These are phyloP conservation scores for Cirrhinus molitorella DNA, from an alignment of 2,797 vertebrate genomes.

Conservation along the genomic window DNA sequence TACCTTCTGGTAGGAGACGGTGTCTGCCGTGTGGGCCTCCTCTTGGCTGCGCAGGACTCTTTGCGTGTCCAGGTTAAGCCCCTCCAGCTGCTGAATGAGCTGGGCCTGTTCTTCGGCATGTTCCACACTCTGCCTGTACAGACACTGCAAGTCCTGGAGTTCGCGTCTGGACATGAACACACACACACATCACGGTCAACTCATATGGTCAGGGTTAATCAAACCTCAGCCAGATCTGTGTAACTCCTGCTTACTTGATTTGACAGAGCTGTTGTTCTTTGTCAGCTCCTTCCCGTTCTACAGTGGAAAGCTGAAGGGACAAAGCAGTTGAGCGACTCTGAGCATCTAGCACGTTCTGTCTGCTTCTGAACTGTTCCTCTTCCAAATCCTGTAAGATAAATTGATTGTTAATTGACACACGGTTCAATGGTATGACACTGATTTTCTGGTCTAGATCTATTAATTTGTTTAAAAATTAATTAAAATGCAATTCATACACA, in stretches of 20 bases:
- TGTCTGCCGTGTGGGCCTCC: constrained; percentile 86
- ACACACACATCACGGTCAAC: constrained; percentile 35
- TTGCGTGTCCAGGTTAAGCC: constrained; percentile 88
- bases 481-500: neutral
- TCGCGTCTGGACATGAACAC: constrained; percentile 68
- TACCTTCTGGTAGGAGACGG: constrained; percentile 88
- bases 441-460: neutral
- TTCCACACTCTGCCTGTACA: constrained; percentile 85
- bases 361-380: constrained; percentile 64
- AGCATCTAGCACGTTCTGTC: constrained; percentile 65
- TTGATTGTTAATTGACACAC: neutral
- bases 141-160: constrained; percentile 80
- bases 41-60: constrained; percentile 89
- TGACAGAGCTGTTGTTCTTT: constrained; percentile 69
- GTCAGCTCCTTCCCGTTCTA: constrained; percentile 66
- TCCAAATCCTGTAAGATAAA: constrained; percentile 71
- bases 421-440: neutral
- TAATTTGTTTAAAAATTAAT: neutral
- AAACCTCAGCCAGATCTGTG: constrained; percentile 10
- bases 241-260: constrained; percentile 70
- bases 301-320: constrained; percentile 68
- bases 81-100: constrained; percentile 91
- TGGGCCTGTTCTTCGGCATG: constrained; percentile 87
- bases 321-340: constrained; percentile 65
- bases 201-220: constrained; percentile 11